Conservation (phyloP, 2,797 vertebrate species). For the Synaphobranchus kaupii region DNA sequence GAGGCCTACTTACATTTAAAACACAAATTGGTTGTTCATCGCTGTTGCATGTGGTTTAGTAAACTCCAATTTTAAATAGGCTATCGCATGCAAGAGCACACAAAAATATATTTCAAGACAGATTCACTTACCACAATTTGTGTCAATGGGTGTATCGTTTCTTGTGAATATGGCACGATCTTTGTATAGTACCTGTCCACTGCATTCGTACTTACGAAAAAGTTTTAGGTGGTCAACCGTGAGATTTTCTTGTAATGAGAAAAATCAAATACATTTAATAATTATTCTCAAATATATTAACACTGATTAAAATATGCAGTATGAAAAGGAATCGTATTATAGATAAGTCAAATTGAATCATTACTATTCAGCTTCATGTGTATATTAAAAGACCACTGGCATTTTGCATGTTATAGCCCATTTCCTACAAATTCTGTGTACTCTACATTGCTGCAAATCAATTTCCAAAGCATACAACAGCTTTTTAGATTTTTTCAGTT, state of each 20-base stretch:
- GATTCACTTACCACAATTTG: slow-evolving; percentile 56
- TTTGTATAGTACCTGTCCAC: background rate
- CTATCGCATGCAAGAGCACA: background rate
- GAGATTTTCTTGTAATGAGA: background rate
- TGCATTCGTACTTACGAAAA: slow-evolving; percentile 42
- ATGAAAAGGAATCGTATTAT: background rate
- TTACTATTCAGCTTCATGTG: background rate
- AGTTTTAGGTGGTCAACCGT: slow-evolving; percentile 38
- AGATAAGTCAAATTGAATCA: background rate
- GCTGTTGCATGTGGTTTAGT: background rate
- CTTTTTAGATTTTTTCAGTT: too few species aligned
- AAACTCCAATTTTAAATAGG: background rate
- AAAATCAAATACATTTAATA: background rate
- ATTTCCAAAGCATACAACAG: too few species aligned
- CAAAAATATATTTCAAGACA: background rate
- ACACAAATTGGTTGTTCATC: background rate
- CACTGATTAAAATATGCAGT: background rate
- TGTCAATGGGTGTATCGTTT: rapidly evolving
- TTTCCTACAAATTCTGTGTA: background rate
- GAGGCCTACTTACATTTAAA: background rate
- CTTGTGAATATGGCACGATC: rapidly evolving
- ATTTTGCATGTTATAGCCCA: background rate
- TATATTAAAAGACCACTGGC: background rate
- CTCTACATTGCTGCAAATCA: background rate
- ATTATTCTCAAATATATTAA: too few species aligned